Evolutionary conservation across 2,888 invertebrate species (phyloP).

Genomic region (Lasiommata megera): DNA sequence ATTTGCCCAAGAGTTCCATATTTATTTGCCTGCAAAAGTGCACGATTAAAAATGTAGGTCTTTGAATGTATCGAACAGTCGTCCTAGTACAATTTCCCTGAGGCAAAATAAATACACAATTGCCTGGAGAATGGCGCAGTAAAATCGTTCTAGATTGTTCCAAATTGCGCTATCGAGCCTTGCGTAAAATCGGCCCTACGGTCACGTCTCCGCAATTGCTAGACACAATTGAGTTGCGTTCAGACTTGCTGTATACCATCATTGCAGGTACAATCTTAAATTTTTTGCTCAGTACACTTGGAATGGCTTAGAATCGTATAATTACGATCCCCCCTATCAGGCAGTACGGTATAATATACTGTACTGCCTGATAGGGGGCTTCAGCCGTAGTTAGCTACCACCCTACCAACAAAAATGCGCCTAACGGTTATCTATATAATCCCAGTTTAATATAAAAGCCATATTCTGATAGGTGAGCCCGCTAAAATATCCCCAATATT

Average conservation of each 20-base stretch:
- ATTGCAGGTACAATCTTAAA: constrained; percentile 24
- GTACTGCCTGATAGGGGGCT: no score
- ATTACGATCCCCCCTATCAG: no score
- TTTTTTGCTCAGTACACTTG: constrained; percentile 10
- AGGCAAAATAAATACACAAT: constrained; percentile 33
- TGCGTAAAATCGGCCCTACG: constrained; percentile 45
- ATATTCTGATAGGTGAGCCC: no score
- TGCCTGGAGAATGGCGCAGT: constrained; percentile 39
- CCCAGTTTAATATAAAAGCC: no score
- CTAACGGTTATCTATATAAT: no score
- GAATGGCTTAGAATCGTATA: no score
- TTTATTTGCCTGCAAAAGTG: constrained; percentile 14
- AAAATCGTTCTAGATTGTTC: constrained; percentile 48
- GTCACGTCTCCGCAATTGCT: constrained; percentile 48
- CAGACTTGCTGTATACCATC: constrained; percentile 10
- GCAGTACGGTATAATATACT: no score
- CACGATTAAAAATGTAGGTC: constrained; percentile 23
- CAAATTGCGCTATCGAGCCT: constrained; percentile 49
- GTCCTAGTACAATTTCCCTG: constrained; percentile 30
- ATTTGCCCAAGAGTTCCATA: background rate
- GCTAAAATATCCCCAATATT: no score
- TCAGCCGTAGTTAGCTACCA: no score
- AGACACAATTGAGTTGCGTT: constrained; percentile 24
- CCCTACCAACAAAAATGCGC: no score
- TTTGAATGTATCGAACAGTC: constrained; percentile 25